Percentiles rank a stretch among this genome's conserved stretches.
phyloP scores from a whole-genome alignment of 2,797 vertebrate species.

The Micropoecilia bifurca region DNA sequence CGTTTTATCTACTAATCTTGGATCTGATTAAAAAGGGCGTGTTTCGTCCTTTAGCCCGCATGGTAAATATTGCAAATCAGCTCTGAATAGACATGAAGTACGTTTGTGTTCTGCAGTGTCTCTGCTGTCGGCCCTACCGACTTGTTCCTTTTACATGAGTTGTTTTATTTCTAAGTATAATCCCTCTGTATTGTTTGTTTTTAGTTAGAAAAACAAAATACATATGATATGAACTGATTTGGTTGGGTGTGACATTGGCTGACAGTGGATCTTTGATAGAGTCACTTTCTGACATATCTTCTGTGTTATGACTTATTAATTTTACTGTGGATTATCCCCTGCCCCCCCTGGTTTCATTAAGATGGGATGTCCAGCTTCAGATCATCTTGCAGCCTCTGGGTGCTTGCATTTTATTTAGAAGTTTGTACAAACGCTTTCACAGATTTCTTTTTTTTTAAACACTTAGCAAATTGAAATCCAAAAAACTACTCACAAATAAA shows the following conservation, averaged over 20 bases:
- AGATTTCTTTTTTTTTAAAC: not conserved
- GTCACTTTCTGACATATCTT: not conserved
- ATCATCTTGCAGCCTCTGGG: constrained; percentile 26
- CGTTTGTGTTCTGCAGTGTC: not conserved
- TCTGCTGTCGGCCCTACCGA: constrained; percentile 4
- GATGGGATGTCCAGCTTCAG: constrained; percentile 41
- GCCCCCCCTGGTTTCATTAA: constrained; percentile 39
- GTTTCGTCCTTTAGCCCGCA: not conserved
- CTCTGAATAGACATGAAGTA: not conserved
- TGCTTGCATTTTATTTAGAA: constrained; percentile 3
- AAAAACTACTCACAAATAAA: not conserved
- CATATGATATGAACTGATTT: not conserved
- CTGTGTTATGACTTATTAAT: constrained; percentile 1
- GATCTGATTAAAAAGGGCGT: not conserved
- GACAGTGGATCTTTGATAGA: not conserved
- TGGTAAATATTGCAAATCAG: not conserved
- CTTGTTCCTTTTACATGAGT: not conserved
- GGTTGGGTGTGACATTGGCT: not conserved
- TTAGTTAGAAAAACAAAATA: not conserved
- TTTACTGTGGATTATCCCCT: constrained; percentile 36
- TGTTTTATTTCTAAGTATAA: not conserved
- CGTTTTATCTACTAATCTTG: not conserved
- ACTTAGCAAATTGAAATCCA: not conserved
- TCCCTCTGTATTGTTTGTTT: not conserved
- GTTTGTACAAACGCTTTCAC: not conserved